Percentiles rank a stretch among this genome's conserved stretches.
Evolutionary conservation across 2,797 vertebrate species (phyloP).

Genomic region (Bufotes viridis): DNA sequence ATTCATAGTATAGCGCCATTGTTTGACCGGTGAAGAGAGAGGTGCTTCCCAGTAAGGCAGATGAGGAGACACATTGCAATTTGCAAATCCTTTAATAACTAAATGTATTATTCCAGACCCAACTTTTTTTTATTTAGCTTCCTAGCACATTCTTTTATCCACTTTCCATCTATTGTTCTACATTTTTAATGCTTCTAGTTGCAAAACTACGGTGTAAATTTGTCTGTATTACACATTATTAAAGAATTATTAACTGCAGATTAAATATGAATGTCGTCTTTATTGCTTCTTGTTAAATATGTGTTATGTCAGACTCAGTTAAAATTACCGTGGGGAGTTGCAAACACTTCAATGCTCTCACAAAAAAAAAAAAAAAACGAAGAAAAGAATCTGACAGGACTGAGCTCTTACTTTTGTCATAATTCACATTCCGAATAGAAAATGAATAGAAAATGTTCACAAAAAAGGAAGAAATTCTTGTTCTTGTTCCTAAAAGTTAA

Average conservation of each 20-base stretch:
- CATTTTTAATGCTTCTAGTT: slow-evolving; percentile 51
- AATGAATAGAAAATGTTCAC: background rate
- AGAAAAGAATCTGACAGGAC: background rate
- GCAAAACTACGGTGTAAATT: slow-evolving; percentile 45
- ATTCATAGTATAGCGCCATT: background rate
- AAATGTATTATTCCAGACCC: background rate
- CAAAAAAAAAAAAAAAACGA: background rate
- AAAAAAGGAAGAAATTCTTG: background rate
- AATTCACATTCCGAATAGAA: background rate
- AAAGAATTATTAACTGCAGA: slow-evolving; percentile 52
- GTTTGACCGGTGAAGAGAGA: background rate
- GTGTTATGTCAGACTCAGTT: slow-evolving; percentile 45
- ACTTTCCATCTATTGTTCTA: slow-evolving; percentile 15
- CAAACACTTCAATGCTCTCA: slow-evolving; percentile 13
- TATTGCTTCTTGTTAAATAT: slow-evolving; percentile 58
- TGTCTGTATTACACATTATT: slow-evolving; percentile 48
- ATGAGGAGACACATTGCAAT: background rate
- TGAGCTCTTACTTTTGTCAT: background rate
- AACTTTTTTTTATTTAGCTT: slow-evolving; percentile 37
- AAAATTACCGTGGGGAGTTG: slow-evolving; percentile 20
- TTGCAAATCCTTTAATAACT: background rate
- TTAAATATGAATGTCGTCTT: slow-evolving; percentile 58
- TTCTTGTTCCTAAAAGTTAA: background rate
- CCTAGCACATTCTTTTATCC: slow-evolving; percentile 32
- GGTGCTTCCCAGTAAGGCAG: background rate